Conservation (phyloP, 2,113 vertebrate species). For the Panthera uncia region DNA sequence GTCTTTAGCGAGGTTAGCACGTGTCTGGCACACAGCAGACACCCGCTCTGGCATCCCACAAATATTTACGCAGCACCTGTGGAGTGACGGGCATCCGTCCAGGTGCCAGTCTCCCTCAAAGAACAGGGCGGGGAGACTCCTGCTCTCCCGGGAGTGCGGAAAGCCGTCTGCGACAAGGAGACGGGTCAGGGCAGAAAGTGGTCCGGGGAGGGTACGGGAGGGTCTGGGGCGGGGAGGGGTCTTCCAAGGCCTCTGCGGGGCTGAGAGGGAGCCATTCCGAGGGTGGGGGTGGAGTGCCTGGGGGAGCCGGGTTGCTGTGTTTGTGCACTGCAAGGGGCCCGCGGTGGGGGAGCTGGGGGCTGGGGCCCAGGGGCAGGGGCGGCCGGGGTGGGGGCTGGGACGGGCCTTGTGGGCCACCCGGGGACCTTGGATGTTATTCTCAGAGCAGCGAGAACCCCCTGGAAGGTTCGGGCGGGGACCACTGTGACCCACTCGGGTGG, state of each 20-base stretch:
- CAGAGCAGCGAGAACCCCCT: background rate
- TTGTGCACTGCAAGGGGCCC: background rate
- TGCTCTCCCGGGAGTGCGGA: rapidly evolving
- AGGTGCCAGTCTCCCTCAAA: background rate
- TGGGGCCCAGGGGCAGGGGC: too few relatives aligned
- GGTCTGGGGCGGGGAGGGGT: rapidly evolving
- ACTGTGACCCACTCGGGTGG: rapidly evolving
- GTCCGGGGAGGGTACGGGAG: rapidly evolving
- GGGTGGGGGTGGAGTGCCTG: background rate
- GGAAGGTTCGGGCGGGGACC: background rate
- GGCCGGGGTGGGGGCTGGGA: background rate
- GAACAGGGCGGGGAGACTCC: rapidly evolving
- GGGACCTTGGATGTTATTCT: rapidly evolving
- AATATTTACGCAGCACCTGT: background rate
- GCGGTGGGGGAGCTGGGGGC: background rate
- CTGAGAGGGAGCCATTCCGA: rapidly evolving
- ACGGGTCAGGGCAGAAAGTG: rapidly evolving
- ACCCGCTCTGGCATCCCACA: rapidly evolving
- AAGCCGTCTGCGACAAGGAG: rapidly evolving
- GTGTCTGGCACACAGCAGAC: background rate
- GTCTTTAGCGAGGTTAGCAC: rapidly evolving
- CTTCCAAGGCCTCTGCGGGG: background rate
- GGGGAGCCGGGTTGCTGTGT: background rate
- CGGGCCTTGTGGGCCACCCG: background rate
- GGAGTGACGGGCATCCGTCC: rapidly evolving